Evolutionary conservation across 2,113 vertebrate species (phyloP), one percentile per base, ranked within the genome.

Genomic region (Cephalopholis sonnerati): DNA sequence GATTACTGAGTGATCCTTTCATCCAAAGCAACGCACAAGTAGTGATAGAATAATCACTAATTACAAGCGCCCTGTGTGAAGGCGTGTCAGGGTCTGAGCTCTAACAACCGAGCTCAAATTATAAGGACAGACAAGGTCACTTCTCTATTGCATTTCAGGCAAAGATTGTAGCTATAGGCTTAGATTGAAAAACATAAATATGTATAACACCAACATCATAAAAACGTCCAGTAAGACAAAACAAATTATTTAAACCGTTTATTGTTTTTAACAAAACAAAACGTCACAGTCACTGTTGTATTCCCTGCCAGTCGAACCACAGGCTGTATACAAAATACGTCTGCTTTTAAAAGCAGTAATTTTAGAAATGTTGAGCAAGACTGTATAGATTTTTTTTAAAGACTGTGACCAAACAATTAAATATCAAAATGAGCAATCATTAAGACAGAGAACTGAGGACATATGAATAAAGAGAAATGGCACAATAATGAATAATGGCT

Each of bases 181-280:
- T 41, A 20, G 27, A 54, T 46, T 27, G 1, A n/a, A 18, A 41
- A 10, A 15, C 7, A 36, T 36, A 36, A 0, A 36, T 36, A 29
- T 11, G 5, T n/a, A 55, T 62, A 15, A 53, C 12, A 46, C 24
- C 5, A 54, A 58, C 9, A 73, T 48, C 32, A 44, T 3, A 66
- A 77, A 87, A 78, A 74, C 50, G 17, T 18, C 62, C n/a, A 87
- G 22, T 27, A 63, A 41, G 32, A 58, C 59, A 70, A 62, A 77
- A 73, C 9, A 53, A 68, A 39, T 9, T 53, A 80, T 83, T 91
- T 62, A 58, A 89, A 79, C 24, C 11, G 5, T 92, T 94, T 93
- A 92, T 90, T 93, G 53, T 89, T 90, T 75, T 83, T 70, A 85
- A 90, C 75, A 87, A 92, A 91, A 88, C 87, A 84, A 83, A 55